Conservation (phyloP, 2,797 vertebrate genomes). For the Schizothorax lantsangensis region DNA sequence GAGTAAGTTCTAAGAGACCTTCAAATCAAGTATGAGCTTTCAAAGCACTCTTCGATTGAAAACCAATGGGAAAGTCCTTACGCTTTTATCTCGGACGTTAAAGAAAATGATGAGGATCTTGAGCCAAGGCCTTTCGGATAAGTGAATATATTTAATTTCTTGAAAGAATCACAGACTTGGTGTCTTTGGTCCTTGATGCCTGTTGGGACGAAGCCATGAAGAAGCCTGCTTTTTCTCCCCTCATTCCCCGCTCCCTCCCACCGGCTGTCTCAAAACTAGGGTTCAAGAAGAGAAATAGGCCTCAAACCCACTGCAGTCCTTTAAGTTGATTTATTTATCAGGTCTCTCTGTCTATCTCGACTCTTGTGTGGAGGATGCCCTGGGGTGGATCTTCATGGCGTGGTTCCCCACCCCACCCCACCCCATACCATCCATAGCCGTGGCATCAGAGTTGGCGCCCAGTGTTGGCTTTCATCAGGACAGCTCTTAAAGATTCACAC, state of each 20-base stretch:
- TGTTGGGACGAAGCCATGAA: conserved; percentile 77
- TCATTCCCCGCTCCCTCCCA: conserved; percentile 26
- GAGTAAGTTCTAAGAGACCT: conserved; percentile 83
- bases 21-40: conserved; percentile 82
- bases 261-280: conserved; percentile 57
- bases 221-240: conserved; percentile 57
- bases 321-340: conserved; percentile 89
- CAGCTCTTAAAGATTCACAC: conserved; percentile 63
- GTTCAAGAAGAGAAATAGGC: conserved; percentile 78
- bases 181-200: conserved; percentile 82
- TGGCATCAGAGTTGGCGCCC: conserved; percentile 74
- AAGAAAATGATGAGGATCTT: conserved; percentile 82
- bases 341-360: conserved; percentile 74
- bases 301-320: conserved; percentile 80
- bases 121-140: conserved; percentile 80
- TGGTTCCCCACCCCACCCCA: conserved; percentile 40
- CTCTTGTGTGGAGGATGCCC: conserved; percentile 79
- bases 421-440: conserved; percentile 25
- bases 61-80: conserved; percentile 83
- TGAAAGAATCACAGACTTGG: conserved; percentile 82
- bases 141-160: conserved; percentile 86
- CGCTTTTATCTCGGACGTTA: conserved; percentile 81
- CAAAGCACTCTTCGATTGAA: conserved; percentile 81
- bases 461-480: conserved; percentile 75
- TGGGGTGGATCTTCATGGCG: conserved; percentile 76